A percentile compares a stretch with the other conserved stretches of the same genome.
phyloP scores from a whole-genome alignment of 2,113 vertebrate genomes.

The Cnemophilus loriae region DNA sequence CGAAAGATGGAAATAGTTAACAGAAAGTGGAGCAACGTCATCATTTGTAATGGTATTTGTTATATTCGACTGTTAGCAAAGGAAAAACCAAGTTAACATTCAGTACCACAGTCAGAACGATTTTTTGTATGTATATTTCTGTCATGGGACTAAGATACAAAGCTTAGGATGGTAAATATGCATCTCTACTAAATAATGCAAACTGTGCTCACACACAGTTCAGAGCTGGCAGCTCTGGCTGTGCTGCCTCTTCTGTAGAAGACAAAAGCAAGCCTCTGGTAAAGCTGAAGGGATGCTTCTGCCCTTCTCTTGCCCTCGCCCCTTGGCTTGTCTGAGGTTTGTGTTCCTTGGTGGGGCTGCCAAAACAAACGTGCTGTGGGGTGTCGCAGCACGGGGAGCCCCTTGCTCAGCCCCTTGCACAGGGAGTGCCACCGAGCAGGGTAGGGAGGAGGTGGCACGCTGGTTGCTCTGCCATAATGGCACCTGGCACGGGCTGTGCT shows the following conservation, averaged over 20 bases:
- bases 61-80: background rate
- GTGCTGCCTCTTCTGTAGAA: background rate
- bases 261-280: background rate
- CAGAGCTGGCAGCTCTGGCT: background rate
- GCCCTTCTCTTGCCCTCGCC: background rate
- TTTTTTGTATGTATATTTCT: background rate
- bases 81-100: background rate
- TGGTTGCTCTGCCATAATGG: background rate
- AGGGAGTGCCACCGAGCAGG: rapidly evolving
- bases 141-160: background rate
- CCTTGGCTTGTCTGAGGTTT: background rate
- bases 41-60: background rate
- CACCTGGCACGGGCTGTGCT: background rate
- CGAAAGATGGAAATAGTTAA: background rate
- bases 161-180: background rate
- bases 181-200: background rate
- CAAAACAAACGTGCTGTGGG: background rate
- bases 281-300: background rate
- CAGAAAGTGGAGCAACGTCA: background rate
- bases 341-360: background rate
- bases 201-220: background rate
- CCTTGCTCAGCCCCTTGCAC: rapidly evolving
- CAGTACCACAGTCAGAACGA: background rate
- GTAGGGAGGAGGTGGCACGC: background rate
- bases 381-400: rapidly evolving